Conservation (phyloP, 2,113 vertebrate species). For the Upupa epops region DNA sequence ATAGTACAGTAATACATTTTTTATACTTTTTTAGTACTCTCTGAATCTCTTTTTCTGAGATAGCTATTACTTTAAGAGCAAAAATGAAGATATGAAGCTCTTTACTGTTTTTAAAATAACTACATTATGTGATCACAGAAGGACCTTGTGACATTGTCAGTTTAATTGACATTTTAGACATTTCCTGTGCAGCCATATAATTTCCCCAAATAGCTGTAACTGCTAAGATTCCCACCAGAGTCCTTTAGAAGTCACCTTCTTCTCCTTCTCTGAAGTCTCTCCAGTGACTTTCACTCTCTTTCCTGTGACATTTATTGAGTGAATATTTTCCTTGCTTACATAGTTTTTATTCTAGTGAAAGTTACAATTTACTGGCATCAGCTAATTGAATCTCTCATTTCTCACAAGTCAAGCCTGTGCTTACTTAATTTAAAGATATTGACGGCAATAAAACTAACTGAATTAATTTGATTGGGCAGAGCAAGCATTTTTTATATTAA, state of each 20-base stretch:
- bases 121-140: not conserved
- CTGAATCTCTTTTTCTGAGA: not conserved
- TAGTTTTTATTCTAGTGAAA: not conserved
- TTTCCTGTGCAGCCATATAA: not conserved
- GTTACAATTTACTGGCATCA: not conserved
- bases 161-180: not conserved
- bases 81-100: not conserved
- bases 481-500: not conserved
- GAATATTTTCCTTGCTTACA: not conserved
- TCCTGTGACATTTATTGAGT: not conserved
- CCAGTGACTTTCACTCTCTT: not conserved
- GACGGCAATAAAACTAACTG: not conserved
- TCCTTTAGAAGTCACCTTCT: not conserved
- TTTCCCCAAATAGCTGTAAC: not conserved
- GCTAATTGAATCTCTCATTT: not conserved
- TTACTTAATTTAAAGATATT: not conserved
- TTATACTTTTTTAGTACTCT: not conserved
- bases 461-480: not conserved
- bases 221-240: not conserved
- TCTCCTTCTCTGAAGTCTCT: not conserved
- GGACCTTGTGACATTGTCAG: not conserved
- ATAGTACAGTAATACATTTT: not conserved
- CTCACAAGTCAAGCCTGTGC: not conserved
- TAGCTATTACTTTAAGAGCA: not conserved
- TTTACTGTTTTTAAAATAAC: not conserved